Base-by-base conservation (phyloP, 2,797 vertebrate species). In the Choloepus didactylus region DNA sequence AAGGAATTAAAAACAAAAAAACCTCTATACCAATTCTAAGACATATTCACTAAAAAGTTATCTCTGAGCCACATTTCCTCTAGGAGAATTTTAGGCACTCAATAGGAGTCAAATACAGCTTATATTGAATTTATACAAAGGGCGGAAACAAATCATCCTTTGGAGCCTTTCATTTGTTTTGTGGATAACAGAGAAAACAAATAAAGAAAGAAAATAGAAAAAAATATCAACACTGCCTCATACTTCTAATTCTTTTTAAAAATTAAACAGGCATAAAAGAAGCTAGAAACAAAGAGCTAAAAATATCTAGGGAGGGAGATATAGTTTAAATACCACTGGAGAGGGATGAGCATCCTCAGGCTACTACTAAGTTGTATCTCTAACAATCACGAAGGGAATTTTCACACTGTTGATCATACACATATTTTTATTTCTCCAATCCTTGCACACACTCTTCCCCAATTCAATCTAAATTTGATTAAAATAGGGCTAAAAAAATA, bases 121-220 rank as follows among this genome's bases (percentile, higher is more conserved):
- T 49, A 69, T 29, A 66, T 10, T 94, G 44, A 90, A 54, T 62
- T 87, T 60, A 85, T 49, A 80, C n/a, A 95, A 85, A 95, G 5
- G 79, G 11, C 35, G 73, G 31, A 82, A 95, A 95, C 29, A 91
- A 75, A 80, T 70, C 67, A 82, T 82, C 44, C 56, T 95, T 67
- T 77, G 44, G 73, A 76, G 44, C 31, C 31, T 86, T 5, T 72
- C 51, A 46, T 86, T 80, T 92, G 21, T 12, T 86, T 93, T 91
- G 9, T 70, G 9, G 5, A 93, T 46, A 12, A 84, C 80, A 75
- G 15, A 73, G 60, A 89, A 69, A 2, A 64, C 25, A 14, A 18
- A 25, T 76, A 35, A 79, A 91, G n/a, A 73, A 15, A 14, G 56
- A 90, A 83, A 35, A 67, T 2, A 8, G 4, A n/a, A 38, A 81